Percentiles rank a stretch among this genome's conserved stretches.
Evolutionary conservation across 1,140 invertebrate genomes (phyloP).

Genomic region (Zaprionus taronus): DNA sequence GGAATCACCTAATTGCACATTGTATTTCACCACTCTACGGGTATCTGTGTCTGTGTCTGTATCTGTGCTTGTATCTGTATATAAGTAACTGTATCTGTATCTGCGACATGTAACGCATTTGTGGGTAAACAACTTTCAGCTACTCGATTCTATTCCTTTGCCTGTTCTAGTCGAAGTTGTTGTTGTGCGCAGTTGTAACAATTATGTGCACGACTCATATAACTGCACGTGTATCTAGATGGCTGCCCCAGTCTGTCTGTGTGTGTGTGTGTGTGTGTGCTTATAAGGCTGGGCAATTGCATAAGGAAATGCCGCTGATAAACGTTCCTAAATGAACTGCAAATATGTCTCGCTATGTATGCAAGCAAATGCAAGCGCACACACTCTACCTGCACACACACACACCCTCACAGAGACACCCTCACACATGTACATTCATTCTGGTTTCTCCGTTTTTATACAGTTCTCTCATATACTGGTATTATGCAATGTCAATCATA

Average conservation of each 20-base stretch:
- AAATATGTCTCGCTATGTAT: slow-evolving; percentile 47
- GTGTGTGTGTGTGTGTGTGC: background rate
- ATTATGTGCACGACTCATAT: slow-evolving; percentile 65
- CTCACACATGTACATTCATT: slow-evolving; percentile 16
- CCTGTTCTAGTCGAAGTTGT: background rate
- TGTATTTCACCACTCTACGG: background rate
- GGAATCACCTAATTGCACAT: background rate
- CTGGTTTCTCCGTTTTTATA: slow-evolving; percentile 16
- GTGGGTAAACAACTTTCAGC: slow-evolving; percentile 47
- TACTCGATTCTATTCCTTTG: slow-evolving; percentile 39
- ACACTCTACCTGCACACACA: background rate
- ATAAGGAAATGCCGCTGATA: slow-evolving; percentile 65
- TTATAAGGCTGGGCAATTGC: slow-evolving; percentile 49
- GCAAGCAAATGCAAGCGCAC: background rate
- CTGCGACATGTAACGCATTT: slow-evolving; percentile 43
- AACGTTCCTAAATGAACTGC: slow-evolving; percentile 62
- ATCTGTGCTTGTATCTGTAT: background rate
- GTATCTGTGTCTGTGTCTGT: background rate
- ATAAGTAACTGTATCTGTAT: slow-evolving; percentile 7
- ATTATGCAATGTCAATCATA: slow-evolving; percentile 76
- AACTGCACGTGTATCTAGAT: slow-evolving; percentile 49
- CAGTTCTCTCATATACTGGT: slow-evolving; percentile 8
- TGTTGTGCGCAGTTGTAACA: slow-evolving; percentile 31
- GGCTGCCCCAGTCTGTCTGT: slow-evolving; percentile 4
- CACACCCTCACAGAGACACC: background rate